phyloP scores from a whole-genome alignment of 2,797 vertebrate species.

The Rhinella marina region DNA sequence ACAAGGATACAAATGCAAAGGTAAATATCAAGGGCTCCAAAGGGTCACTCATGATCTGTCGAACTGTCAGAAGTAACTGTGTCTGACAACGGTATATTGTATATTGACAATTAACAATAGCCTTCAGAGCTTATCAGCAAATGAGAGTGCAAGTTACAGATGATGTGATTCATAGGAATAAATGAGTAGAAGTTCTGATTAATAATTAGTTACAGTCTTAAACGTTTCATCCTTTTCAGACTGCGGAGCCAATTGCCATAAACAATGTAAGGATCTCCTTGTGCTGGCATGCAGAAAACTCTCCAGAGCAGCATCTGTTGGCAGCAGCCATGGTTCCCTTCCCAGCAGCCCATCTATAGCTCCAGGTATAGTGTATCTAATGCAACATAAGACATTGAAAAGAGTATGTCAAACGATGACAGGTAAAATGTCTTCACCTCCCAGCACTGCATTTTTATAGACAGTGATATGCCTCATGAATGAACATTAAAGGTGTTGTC shows the following conservation, averaged over 20 bases:
- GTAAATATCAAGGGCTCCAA: conserved; percentile 72
- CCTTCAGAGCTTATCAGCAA: too few relatives aligned
- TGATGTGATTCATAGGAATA: too few relatives aligned
- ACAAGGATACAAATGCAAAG: conserved; percentile 99
- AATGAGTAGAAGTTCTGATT: background rate
- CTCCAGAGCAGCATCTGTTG: conserved; percentile 81
- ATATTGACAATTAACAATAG: too few relatives aligned
- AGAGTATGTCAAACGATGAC: background rate
- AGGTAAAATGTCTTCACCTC: too few relatives aligned
- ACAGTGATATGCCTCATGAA: background rate
- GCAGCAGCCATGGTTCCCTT: conserved; percentile 85
- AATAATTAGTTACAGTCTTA: background rate
- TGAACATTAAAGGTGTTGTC: too few relatives aligned
- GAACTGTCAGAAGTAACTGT: background rate
- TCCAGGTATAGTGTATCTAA: conserved; percentile 71
- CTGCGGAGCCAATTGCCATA: conserved; percentile 95
- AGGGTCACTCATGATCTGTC: background rate
- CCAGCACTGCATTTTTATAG: background rate
- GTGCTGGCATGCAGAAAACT: conserved; percentile 92
- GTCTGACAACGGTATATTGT: background rate
- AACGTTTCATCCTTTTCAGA: conserved; percentile 75
- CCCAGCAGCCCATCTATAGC: conserved; percentile 89
- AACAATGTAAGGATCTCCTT: conserved; percentile 93
- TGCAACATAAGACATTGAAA: background rate
- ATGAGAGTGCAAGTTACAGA: too few relatives aligned